phyloP scores from a whole-genome alignment of 92 coral and sea anemone species.

The Epizoanthus scotinus region DNA sequence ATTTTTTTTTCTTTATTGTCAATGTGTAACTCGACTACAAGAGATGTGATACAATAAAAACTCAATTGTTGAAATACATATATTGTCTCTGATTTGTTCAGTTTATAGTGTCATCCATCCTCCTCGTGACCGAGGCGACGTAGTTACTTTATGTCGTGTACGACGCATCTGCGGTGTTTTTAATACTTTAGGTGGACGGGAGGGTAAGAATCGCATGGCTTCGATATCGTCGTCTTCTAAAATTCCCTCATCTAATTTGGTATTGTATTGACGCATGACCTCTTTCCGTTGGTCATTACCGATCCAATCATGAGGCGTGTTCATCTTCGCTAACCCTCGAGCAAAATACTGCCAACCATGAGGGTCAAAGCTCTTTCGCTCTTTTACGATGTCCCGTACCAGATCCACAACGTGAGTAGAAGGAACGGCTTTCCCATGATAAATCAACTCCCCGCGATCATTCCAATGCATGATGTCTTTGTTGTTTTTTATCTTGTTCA shows the following conservation, averaged over 20 bases:
- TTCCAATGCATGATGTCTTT: conserved; percentile 44
- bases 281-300: conserved; percentile 38
- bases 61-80: not conserved
- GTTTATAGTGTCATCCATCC: not conserved
- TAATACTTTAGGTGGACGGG: not conserved
- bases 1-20: not conserved
- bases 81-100: not conserved
- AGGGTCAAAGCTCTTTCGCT: conserved; percentile 37
- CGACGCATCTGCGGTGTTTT: not conserved
- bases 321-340: conserved; percentile 36
- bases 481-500: conserved; percentile 38
- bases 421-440: conserved; percentile 36
- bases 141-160: not conserved
- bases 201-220: not conserved
- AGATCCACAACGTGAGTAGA: conserved; percentile 55
- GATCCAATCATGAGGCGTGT: conserved; percentile 35
- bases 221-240: not conserved
- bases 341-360: conserved; percentile 45
- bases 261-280: conserved; percentile 21
- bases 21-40: not conserved
- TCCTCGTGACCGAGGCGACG: not conserved
- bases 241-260: conserved; percentile 4
- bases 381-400: conserved; percentile 43
- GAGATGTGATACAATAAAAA: not conserved
- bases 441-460: conserved; percentile 43